Conservation (phyloP, 2,888 invertebrate genomes). For the Ormyrus pomaceus region DNA sequence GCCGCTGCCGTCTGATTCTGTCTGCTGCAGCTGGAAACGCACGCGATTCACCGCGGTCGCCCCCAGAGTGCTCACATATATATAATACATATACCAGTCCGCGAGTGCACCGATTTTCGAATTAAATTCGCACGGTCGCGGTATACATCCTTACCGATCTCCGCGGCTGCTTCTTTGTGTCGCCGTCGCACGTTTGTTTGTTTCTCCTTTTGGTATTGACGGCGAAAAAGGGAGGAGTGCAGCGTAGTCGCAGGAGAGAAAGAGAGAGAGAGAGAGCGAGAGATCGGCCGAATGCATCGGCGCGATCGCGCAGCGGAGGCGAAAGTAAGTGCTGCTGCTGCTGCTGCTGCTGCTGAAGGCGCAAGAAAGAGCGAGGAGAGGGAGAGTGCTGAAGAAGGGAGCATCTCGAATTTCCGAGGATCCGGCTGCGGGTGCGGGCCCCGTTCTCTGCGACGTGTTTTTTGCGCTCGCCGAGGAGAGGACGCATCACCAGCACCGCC, state of each 20-base stretch:
- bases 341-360: slow-evolving; percentile 16
- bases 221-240: no score
- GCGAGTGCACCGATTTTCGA: no score
- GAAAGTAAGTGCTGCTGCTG: slow-evolving; percentile 32
- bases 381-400: slow-evolving; percentile 7
- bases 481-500: not conserved
- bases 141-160: not conserved
- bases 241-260: not conserved
- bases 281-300: slow-evolving; percentile 40
- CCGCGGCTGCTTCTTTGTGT: slow-evolving; percentile 16
- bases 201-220: not conserved
- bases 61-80: no score
- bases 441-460: slow-evolving; percentile 30
- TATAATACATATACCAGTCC: no score
- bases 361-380: slow-evolving; percentile 6
- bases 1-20: slow-evolving; percentile 17
- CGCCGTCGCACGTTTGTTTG: not conserved
- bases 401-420: slow-evolving; percentile 40
- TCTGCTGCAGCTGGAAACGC: no score
- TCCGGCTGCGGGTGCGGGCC: slow-evolving; percentile 28
- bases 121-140: no score
- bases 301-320: slow-evolving; percentile 33
- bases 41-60: no score
- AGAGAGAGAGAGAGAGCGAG: slow-evolving; percentile 21
- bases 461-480: slow-evolving; percentile 6